Conservation (phyloP, 2,888 invertebrate genomes). For the Amorpha juglandis region DNA sequence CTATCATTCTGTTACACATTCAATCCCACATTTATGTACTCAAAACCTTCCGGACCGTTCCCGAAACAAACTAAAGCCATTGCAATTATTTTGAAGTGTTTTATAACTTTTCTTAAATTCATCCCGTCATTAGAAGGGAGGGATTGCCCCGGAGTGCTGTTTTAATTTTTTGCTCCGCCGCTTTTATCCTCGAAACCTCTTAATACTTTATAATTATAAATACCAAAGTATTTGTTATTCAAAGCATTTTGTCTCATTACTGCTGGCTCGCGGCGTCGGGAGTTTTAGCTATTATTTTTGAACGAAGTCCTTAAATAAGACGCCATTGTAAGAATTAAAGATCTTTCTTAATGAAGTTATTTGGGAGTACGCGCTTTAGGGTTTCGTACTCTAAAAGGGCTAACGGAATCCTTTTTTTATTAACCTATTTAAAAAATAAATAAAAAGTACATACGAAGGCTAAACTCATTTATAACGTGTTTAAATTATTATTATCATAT, state of each 20-base stretch:
- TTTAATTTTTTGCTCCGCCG: slow-evolving; percentile 79
- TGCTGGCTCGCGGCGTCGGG: not conserved
- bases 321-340: slow-evolving; percentile 4
- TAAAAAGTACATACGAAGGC: too few relatives aligned
- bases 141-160: slow-evolving; percentile 45
- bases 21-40: too few relatives aligned
- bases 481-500: too few relatives aligned
- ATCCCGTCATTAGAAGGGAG: slow-evolving; percentile 2
- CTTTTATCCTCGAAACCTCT: slow-evolving; percentile 42
- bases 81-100: slow-evolving; percentile 9
- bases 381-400: too few relatives aligned
- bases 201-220: slow-evolving; percentile 63
- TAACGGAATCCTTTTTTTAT: too few relatives aligned
- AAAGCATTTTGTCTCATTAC: slow-evolving; percentile 26
- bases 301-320: slow-evolving; percentile 2
- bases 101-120: slow-evolving; percentile 33
- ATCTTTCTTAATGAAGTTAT: not conserved
- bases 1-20: too few relatives aligned
- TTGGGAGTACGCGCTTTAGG: too few relatives aligned
- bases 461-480: too few relatives aligned
- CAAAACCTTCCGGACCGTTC: too few relatives aligned
- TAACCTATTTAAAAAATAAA: too few relatives aligned
- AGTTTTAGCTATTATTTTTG: not conserved
- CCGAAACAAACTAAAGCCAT: not conserved
- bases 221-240: slow-evolving; percentile 30